Conservation (phyloP, 2,797 vertebrate species). For the Microctenopoma steveboyesi region DNA sequence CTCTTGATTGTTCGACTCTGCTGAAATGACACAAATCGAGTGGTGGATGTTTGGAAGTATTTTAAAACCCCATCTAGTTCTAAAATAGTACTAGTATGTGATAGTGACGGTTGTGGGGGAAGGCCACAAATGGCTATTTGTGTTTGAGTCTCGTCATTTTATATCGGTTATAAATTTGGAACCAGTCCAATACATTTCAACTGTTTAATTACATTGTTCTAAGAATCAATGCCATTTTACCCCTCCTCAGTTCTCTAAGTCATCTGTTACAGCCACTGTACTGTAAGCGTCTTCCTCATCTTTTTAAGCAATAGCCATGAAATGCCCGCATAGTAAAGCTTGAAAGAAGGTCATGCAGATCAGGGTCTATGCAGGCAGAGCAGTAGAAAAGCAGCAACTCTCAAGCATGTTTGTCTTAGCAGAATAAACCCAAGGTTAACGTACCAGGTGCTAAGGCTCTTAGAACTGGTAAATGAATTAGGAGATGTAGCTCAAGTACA, state of each 20-base stretch:
- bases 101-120: not conserved
- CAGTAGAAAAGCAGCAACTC: constrained; percentile 56
- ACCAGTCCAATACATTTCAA: not conserved
- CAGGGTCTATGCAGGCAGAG: constrained; percentile 29
- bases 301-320: constrained; percentile 20
- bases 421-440: constrained; percentile 50
- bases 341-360: constrained; percentile 21
- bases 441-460: constrained; percentile 50
- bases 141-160: not conserved
- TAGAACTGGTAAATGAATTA: constrained; percentile 49
- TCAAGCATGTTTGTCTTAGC: constrained; percentile 58
- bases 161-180: not conserved
- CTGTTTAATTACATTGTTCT: not conserved
- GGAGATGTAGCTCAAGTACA: constrained; percentile 38
- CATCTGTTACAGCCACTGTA: not conserved
- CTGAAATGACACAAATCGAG: constrained; percentile 80
- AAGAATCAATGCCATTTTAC: not conserved
- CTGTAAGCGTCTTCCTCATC: not conserved
- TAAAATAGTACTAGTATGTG: constrained; percentile 1
- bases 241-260: not conserved
- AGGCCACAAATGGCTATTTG: not conserved
- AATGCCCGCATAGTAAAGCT: constrained; percentile 17
- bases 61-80: constrained; percentile 33
- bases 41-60: constrained; percentile 31
- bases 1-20: constrained; percentile 81